These are phyloP conservation scores for Channa argus DNA, from an alignment of 2,113 vertebrate species.

Conservation along the genomic window DNA sequence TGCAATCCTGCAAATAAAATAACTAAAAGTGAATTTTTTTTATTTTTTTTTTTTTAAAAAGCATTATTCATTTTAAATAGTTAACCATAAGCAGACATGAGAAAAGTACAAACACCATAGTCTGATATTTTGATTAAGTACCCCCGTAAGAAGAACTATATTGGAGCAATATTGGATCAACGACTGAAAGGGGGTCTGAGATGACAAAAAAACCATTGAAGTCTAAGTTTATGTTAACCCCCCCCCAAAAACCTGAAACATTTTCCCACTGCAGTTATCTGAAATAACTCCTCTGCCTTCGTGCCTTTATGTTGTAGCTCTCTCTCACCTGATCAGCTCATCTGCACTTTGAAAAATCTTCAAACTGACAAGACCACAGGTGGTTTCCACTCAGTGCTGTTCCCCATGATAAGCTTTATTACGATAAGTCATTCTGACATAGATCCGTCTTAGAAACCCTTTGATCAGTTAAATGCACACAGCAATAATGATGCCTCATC, in stretches of 20 bases:
- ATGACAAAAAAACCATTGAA: not conserved
- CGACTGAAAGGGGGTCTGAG: not conserved
- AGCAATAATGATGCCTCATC: not conserved
- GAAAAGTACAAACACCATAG: too few relatives aligned
- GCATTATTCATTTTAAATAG: too few relatives aligned
- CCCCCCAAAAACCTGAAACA: conserved; percentile 9
- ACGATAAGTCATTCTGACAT: conserved; percentile 37
- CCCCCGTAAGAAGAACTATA: too few relatives aligned
- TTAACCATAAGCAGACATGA: too few relatives aligned
- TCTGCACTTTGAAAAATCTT: conserved; percentile 10
- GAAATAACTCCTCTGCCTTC: conserved; percentile 13
- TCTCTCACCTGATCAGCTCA: conserved; percentile 42
- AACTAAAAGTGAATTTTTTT: too few relatives aligned
- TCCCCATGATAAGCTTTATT: not conserved
- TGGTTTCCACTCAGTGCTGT: not conserved
- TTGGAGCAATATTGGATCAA: too few relatives aligned
- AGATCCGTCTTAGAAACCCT: conserved; percentile 38
- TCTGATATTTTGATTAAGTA: too few relatives aligned
- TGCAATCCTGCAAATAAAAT: too few relatives aligned
- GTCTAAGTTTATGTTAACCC: not conserved
- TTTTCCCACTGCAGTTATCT: conserved; percentile 2
- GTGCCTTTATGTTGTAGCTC: not conserved
- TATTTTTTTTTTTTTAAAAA: too few relatives aligned
- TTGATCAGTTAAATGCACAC: conserved; percentile 54
- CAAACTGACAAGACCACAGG: conserved; percentile 4